Evolutionary conservation across 1,140 invertebrate genomes (phyloP).

Genomic region (Argopecten irradians): DNA sequence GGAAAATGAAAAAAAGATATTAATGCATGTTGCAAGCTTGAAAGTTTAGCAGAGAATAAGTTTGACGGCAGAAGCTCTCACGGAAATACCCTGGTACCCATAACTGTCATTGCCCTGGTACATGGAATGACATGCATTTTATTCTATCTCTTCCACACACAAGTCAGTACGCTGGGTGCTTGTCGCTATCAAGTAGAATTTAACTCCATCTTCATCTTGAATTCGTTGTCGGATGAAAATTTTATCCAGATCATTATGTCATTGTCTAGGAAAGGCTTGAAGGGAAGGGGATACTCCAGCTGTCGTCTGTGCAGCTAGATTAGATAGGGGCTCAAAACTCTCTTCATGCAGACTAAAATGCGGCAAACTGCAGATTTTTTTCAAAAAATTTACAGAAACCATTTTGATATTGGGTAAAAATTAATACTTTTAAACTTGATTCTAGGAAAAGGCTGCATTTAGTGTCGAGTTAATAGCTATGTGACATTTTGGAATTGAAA

Average conservation of each 20-base stretch:
- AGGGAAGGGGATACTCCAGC: background rate
- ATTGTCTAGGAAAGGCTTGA: background rate
- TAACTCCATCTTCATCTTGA: background rate
- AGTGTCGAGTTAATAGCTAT: background rate
- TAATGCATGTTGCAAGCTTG: background rate
- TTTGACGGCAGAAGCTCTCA: constrained; percentile 20
- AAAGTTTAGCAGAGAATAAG: background rate
- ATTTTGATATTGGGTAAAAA: constrained; percentile 18
- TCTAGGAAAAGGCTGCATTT: background rate
- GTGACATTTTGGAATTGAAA: constrained; percentile 18
- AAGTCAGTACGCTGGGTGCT: background rate
- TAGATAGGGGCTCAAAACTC: background rate
- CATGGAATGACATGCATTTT: background rate
- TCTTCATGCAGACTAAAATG: background rate
- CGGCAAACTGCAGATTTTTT: background rate
- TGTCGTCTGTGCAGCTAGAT: background rate
- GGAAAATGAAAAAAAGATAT: background rate
- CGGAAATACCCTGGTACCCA: background rate
- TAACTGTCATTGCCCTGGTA: background rate
- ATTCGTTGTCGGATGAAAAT: background rate
- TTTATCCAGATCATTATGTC: constrained; percentile 17
- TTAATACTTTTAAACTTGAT: background rate
- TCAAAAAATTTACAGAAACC: background rate
- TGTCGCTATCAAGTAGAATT: background rate
- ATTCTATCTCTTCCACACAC: background rate